These are phyloP conservation scores for Dendronephthya gigantea DNA, from an alignment of 64 coral and sea anemone species.

Conservation along the genomic window DNA sequence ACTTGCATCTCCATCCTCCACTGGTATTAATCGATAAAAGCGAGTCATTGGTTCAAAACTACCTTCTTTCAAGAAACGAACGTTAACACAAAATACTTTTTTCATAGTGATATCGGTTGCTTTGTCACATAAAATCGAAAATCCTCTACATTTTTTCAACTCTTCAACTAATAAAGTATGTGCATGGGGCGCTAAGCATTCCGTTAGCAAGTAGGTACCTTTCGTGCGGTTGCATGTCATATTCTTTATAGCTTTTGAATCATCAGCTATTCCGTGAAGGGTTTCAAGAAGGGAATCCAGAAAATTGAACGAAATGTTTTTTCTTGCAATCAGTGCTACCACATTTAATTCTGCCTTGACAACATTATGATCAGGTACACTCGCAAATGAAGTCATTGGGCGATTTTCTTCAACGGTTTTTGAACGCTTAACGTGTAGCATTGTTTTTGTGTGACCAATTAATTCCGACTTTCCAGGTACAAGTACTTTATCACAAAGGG, in stretches of 20 bases:
- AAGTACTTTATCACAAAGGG: not conserved
- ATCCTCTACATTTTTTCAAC: not conserved
- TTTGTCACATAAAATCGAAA: slow-evolving; percentile 2
- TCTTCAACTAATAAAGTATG: not conserved
- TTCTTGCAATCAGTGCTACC: not conserved
- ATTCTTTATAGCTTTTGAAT: not conserved
- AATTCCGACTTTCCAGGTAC: slow-evolving; percentile 1
- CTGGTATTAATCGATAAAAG: slow-evolving; percentile 8
- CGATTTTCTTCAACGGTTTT: not conserved
- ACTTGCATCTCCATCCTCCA: not conserved
- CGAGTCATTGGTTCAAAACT: not conserved
- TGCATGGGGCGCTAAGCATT: not conserved
- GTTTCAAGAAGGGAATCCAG: not conserved
- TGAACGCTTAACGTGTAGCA: not conserved
- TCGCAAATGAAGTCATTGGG: not conserved
- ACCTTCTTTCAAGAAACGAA: not conserved
- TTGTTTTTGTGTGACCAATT: not conserved
- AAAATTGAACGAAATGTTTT: not conserved
- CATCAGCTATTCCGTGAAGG: not conserved
- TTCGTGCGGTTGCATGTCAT: slow-evolving; percentile 6
- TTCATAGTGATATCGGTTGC: not conserved
- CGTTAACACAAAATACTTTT: not conserved
- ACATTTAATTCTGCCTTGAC: not conserved
- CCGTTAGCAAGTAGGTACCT: not conserved
- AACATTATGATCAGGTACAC: too few relatives aligned